Evolutionary conservation across 2,797 vertebrate species (phyloP).

Genomic region (Chrosomus eos): DNA sequence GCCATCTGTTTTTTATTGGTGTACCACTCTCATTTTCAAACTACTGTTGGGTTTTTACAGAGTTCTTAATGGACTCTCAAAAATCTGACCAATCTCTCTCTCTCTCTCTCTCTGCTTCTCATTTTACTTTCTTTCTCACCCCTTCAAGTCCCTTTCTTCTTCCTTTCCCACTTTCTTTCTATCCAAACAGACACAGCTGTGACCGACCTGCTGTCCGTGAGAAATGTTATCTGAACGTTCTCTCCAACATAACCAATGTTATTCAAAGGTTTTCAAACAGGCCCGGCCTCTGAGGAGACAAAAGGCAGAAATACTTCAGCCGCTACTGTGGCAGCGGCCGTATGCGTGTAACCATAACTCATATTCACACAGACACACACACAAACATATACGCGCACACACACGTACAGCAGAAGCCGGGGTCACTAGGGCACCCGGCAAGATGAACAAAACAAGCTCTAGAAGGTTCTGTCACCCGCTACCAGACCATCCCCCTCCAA

Average conservation of each 20-base stretch:
- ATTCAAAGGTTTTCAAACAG: conserved; percentile 57
- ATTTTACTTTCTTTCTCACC: conserved; percentile 65
- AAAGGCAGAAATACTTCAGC: conserved; percentile 62
- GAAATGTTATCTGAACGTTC: conserved; percentile 52
- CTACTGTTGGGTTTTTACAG: conserved; percentile 34
- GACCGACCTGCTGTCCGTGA: conserved; percentile 47
- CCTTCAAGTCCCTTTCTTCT: conserved; percentile 53
- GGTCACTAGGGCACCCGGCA: conserved; percentile 52
- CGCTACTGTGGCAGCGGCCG: conserved; percentile 61
- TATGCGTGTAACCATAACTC: conserved; percentile 61
- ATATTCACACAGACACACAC: conserved; percentile 51
- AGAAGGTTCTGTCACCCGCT: conserved; percentile 32
- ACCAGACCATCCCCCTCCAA: conserved; percentile 30
- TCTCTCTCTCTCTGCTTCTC: conserved; percentile 11
- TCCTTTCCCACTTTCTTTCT: conserved; percentile 43
- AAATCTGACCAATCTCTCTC: conserved; percentile 13
- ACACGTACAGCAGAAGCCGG: conserved; percentile 46
- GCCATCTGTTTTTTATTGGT: background rate
- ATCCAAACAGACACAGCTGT: conserved; percentile 54
- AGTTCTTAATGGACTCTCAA: conserved; percentile 63
- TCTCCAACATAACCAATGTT: conserved; percentile 46
- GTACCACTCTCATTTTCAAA: conserved; percentile 21
- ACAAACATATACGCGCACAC: conserved; percentile 45
- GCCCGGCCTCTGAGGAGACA: conserved; percentile 52
- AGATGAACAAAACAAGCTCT: conserved; percentile 59